Evolutionary conservation across 2,888 invertebrate genomes (phyloP).

Genomic region (Dicyrtoma fusca): DNA sequence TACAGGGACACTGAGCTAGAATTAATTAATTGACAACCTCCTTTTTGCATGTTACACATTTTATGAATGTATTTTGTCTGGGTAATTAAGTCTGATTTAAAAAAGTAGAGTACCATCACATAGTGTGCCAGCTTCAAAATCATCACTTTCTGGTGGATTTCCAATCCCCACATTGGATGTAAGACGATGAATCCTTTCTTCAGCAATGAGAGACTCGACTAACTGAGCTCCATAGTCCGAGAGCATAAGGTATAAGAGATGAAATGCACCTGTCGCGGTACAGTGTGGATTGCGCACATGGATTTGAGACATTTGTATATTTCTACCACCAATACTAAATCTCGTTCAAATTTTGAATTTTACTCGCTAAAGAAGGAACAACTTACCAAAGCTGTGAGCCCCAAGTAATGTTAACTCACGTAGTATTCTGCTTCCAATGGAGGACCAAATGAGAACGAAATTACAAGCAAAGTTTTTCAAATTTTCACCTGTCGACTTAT

Average conservation of each 20-base stretch:
- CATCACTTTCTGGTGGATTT: constrained; percentile 7
- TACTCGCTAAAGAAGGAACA: not conserved
- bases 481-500: not conserved
- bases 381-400: constrained; percentile 31
- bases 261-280: constrained; percentile 24
- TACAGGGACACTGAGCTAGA: constrained; percentile 27
- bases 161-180: constrained; percentile 1
- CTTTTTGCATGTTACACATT: no score
- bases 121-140: constrained; percentile 20
- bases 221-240: constrained; percentile 23
- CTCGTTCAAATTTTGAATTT: not conserved
- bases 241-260: constrained; percentile 28
- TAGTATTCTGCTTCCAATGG: constrained; percentile 21
- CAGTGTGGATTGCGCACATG: no score
- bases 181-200: constrained; percentile 27
- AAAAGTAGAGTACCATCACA: constrained; percentile 34
- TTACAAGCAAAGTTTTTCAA: constrained; percentile 23
- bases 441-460: constrained; percentile 35
- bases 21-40: no score
- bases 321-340: no score
- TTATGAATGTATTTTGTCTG: no score
- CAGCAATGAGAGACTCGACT: constrained; percentile 9
- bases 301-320: no score
- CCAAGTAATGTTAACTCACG: constrained; percentile 29
- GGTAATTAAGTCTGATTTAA: no score